Base-by-base conservation (phyloP, 2,113 vertebrate species). In the Petrocephalus microphthalmus region DNA sequence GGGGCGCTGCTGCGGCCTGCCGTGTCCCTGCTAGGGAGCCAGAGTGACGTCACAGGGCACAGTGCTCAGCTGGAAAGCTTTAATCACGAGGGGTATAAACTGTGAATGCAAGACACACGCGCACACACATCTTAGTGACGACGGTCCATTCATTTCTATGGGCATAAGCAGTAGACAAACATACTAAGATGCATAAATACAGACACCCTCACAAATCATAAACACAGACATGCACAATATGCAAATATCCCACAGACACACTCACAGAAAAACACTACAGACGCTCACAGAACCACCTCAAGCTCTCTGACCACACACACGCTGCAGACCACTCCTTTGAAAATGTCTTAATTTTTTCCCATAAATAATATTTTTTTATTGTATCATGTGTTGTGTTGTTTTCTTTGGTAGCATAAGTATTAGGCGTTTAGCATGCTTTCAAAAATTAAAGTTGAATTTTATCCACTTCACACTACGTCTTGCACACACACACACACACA, bases 11-110 rank as follows among this genome's bases (percentile, higher is more conserved):
- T 19, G 33, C 6, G 15, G 71, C 4, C 67, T 19, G 29, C 2
- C 1, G 33, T 74, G 29, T 74, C 33, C 17, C 15, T 42, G 71
- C 71, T 42, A 7, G 15, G 33, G 19, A 42, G 71, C 15, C 33
- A 19, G 15, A 37, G 67, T 17, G 67, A 74, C 5, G 5, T 74
- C 71, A 74, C 81, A 22, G 94, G 96, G 95, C 95, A 96, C 3
- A 11, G 25, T 7, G 4, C 8, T 53, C 83, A 85, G 83, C 53
- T 33, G 20, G 83, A 29, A 53, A 29, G n/a, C n/a, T 22, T 60
- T 53, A 4, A 29, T 45, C 33, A 19, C 22, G 1, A 37, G 56
- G 25, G 54, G 5, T n/a, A 60, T 20, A 20, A 86, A 19, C 22
- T 45, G 37, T 47, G 15, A 54, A 33, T 1, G 22, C 22, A 37